Evolutionary conservation across 2,888 invertebrate species (phyloP).

Genomic region (Drosophila flavopinicola): DNA sequence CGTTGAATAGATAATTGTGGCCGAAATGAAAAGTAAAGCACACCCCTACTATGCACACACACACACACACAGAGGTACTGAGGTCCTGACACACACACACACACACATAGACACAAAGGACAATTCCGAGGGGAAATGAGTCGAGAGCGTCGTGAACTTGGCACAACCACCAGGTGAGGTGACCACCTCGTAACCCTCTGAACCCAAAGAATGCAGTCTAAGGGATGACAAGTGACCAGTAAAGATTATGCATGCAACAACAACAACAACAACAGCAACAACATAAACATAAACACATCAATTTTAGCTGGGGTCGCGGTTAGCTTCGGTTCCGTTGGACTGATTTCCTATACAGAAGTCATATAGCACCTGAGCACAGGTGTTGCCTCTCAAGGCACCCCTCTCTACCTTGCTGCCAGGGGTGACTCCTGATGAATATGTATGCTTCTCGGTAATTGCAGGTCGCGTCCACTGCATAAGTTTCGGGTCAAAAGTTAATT

Average conservation of each 20-base stretch:
- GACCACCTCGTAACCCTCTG: slow-evolving; percentile 35
- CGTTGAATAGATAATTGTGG: slow-evolving; percentile 81
- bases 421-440: slow-evolving; percentile 57
- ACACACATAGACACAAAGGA: slow-evolving; percentile 35
- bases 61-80: slow-evolving; percentile 8
- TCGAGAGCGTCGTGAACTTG: slow-evolving; percentile 56
- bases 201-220: slow-evolving; percentile 59
- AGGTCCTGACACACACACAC: slow-evolving; percentile 27
- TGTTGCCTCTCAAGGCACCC: slow-evolving; percentile 74
- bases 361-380: slow-evolving; percentile 80
- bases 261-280: background rate
- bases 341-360: slow-evolving; percentile 77
- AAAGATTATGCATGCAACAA: slow-evolving; percentile 75
- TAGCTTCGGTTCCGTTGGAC: slow-evolving; percentile 73
- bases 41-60: slow-evolving; percentile 25
- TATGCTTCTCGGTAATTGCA: slow-evolving; percentile 56
- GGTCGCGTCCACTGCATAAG: slow-evolving; percentile 35
- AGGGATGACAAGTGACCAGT: slow-evolving; percentile 70
- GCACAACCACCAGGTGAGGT: slow-evolving; percentile 70
- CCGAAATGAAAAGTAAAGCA: slow-evolving; percentile 73
- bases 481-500: slow-evolving; percentile 76
- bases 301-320: slow-evolving; percentile 30
- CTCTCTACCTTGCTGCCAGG: slow-evolving; percentile 19
- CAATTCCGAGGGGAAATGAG: slow-evolving; percentile 78
- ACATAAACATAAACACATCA: background rate